A percentile compares a stretch with the other conserved stretches of the same genome.
Evolutionary conservation across 2,113 vertebrate species (phyloP).

Genomic region (Lutjanus erythropterus): DNA sequence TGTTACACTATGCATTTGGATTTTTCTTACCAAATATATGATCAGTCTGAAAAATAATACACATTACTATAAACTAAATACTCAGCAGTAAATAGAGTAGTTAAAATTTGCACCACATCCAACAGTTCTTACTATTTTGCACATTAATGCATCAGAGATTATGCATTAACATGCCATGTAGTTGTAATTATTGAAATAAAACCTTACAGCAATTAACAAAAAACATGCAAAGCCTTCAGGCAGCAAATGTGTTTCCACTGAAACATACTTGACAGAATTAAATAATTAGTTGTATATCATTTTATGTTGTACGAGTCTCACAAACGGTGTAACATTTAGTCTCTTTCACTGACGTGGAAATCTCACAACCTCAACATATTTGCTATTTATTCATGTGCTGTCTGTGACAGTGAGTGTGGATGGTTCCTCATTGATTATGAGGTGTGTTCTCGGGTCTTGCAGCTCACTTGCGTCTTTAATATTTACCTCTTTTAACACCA

Average conservation of each 20-base stretch:
- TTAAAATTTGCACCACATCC: neutral
- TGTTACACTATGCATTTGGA: too few relatives aligned
- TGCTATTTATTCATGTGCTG: neutral
- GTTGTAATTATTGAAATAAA: neutral
- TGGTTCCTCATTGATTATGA: constrained; percentile 4
- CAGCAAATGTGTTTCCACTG: neutral
- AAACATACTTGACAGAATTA: too few relatives aligned
- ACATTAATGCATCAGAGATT: neutral
- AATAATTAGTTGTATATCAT: too few relatives aligned
- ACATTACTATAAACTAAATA: too few relatives aligned
- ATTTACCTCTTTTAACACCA: neutral
- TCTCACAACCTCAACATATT: neutral
- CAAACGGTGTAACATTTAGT: neutral
- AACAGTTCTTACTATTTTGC: neutral
- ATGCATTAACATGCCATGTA: neutral
- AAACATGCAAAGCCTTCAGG: neutral
- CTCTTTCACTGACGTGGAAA: neutral
- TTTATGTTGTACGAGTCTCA: neutral
- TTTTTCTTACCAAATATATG: too few relatives aligned
- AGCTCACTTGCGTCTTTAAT: neutral
- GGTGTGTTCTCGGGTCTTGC: neutral
- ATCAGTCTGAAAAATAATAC: too few relatives aligned
- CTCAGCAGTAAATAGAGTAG: neutral
- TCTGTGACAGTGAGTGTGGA: neutral
- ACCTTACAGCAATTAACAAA: neutral